These are phyloP conservation scores for Horisme vitalbata DNA, from an alignment of 2,888 invertebrate genomes.

Conservation along the genomic window DNA sequence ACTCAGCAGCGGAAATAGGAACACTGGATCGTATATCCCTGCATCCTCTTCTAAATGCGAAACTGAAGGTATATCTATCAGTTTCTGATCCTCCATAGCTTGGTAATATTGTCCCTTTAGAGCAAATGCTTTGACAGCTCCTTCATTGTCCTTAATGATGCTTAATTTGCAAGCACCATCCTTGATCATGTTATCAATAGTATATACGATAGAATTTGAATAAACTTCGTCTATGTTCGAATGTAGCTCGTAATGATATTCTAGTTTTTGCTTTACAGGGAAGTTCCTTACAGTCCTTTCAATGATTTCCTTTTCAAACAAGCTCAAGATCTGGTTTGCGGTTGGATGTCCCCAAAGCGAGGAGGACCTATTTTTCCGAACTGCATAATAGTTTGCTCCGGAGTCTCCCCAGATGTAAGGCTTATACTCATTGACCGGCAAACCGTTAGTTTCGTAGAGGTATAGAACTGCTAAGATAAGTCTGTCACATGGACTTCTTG, in stretches of 20 bases:
- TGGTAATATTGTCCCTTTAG: slow-evolving; percentile 47
- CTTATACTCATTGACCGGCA: slow-evolving; percentile 85
- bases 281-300: slow-evolving; percentile 87
- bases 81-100: slow-evolving; percentile 38
- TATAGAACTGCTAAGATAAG: slow-evolving; percentile 86
- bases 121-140: slow-evolving; percentile 42
- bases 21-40: slow-evolving; percentile 90
- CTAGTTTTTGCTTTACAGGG: slow-evolving; percentile 84
- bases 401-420: slow-evolving; percentile 94
- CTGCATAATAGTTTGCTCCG: slow-evolving; percentile 90
- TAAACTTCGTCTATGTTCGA: slow-evolving; percentile 38
- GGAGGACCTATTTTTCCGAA: slow-evolving; percentile 78
- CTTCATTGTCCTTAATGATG: slow-evolving; percentile 48
- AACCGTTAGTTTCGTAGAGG: slow-evolving; percentile 86
- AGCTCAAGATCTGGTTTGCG: slow-evolving; percentile 87
- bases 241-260: slow-evolving; percentile 66
- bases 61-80: slow-evolving; percentile 43
- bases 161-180: slow-evolving; percentile 45
- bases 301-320: slow-evolving; percentile 86
- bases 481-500: slow-evolving; percentile 87
- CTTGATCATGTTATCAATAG: slow-evolving; percentile 46
- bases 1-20: slow-evolving; percentile 90
- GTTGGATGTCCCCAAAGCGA: slow-evolving; percentile 88
- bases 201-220: slow-evolving; percentile 37
- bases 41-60: slow-evolving; percentile 53